Evolutionary conservation across 1,140 invertebrate genomes (phyloP).

Genomic region (Ditylenchus dipsaci): DNA sequence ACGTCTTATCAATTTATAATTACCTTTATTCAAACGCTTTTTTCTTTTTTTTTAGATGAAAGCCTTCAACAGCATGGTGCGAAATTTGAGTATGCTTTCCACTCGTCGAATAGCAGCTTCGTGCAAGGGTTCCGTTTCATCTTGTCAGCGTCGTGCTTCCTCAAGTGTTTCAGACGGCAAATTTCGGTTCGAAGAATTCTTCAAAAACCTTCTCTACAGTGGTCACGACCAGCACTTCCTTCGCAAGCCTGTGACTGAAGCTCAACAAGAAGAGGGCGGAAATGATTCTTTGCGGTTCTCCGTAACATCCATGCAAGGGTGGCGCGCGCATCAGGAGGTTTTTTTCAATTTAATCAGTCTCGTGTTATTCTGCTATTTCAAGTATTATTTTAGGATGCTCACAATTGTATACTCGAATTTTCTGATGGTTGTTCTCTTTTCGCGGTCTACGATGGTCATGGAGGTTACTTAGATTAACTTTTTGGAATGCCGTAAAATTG

Average conservation of each 20-base stretch:
- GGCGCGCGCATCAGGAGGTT: slow-evolving; percentile 3
- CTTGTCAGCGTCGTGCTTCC: too few species aligned
- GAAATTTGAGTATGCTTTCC: too few species aligned
- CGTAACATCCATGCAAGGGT: slow-evolving; percentile 1
- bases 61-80: too few species aligned
- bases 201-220: too few species aligned
- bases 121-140: too few species aligned
- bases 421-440: not conserved
- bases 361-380: not conserved
- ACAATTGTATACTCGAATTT: slow-evolving; percentile 4
- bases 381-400: slow-evolving; percentile 3
- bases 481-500: not conserved
- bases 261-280: not conserved
- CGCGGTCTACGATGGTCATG: slow-evolving; percentile 10
- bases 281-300: not conserved
- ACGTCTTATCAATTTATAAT: too few species aligned
- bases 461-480: not conserved
- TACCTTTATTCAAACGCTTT: too few species aligned
- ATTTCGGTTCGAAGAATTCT: too few species aligned
- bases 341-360: not conserved
- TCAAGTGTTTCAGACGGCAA: too few species aligned
- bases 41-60: too few species aligned
- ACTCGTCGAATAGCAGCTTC: too few species aligned
- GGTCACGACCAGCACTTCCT: too few species aligned
- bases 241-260: slow-evolving; percentile 1